Conservation (phyloP, 2,797 vertebrate species). For the Chelon labrosus region DNA sequence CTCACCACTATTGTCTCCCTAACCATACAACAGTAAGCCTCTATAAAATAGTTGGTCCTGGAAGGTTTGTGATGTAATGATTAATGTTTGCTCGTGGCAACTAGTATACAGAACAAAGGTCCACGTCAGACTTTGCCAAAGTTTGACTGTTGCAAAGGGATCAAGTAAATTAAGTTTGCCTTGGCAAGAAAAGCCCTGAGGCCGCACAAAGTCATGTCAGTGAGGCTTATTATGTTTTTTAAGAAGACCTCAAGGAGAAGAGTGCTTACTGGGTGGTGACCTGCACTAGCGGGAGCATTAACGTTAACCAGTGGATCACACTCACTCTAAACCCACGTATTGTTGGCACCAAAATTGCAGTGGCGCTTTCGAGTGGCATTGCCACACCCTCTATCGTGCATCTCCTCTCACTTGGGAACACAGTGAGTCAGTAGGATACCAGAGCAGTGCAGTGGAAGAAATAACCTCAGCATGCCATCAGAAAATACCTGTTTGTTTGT, state of each 20-base stretch:
- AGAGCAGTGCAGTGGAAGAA: background rate
- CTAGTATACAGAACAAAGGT: background rate
- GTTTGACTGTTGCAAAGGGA: conserved; percentile 5
- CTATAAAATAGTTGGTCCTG: too few species aligned
- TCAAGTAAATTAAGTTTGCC: conserved; percentile 15
- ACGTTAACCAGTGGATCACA: background rate
- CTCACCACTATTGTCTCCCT: too few species aligned
- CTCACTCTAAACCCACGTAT: conserved; percentile 2
- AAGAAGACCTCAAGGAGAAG: conserved; percentile 11
- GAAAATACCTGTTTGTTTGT: background rate
- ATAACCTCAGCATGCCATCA: background rate
- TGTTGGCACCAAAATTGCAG: conserved; percentile 1
- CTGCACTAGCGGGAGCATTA: background rate
- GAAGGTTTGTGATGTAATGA: too few species aligned
- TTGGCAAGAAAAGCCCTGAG: background rate
- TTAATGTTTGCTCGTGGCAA: too few species aligned
- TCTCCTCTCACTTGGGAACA: background rate
- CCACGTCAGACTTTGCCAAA: conserved; percentile 14
- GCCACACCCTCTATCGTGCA: background rate
- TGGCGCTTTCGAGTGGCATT: background rate
- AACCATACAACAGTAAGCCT: too few species aligned
- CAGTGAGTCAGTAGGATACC: background rate
- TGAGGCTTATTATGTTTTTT: too few species aligned
- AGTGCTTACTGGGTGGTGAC: background rate
- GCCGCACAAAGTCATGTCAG: background rate